Conservation (phyloP, 2,113 vertebrate species). For the Engraulis encrasicolus region DNA sequence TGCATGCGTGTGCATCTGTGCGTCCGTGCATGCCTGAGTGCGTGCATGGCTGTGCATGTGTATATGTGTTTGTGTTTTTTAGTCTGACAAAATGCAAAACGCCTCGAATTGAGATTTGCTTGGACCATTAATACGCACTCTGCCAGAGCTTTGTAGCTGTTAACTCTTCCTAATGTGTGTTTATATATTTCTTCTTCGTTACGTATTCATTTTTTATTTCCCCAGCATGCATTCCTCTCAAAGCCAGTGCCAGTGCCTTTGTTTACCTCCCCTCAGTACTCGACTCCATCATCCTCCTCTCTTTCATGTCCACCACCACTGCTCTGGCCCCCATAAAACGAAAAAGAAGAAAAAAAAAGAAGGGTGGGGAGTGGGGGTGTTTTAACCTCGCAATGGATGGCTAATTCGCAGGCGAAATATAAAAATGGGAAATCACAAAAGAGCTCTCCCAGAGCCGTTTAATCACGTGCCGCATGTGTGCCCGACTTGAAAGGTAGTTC, state of each 20-base stretch:
- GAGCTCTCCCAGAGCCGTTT: conserved; percentile 51
- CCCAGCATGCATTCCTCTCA: not conserved
- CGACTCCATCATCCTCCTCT: not conserved
- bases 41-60: no score
- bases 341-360: no score
- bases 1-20: no score
- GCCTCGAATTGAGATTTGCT: no score
- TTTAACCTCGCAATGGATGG: not conserved
- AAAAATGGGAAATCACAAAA: conserved; percentile 62
- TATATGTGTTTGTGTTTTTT: no score
- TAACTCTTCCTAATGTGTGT: not conserved
- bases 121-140: not conserved
- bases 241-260: not conserved
- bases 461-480: conserved; percentile 59
- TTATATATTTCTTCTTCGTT: not conserved
- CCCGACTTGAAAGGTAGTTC: conserved; percentile 63
- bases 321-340: no score
- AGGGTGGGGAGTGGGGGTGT: no score
- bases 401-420: conserved; percentile 29
- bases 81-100: no score
- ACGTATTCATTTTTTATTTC: not conserved
- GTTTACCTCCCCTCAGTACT: not conserved
- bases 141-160: no score
- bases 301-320: not conserved
- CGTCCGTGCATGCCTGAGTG: no score